These are phyloP conservation scores for Ganaspis sp. DNA, from an alignment of 1,140 invertebrate species.

Conservation along the genomic window DNA sequence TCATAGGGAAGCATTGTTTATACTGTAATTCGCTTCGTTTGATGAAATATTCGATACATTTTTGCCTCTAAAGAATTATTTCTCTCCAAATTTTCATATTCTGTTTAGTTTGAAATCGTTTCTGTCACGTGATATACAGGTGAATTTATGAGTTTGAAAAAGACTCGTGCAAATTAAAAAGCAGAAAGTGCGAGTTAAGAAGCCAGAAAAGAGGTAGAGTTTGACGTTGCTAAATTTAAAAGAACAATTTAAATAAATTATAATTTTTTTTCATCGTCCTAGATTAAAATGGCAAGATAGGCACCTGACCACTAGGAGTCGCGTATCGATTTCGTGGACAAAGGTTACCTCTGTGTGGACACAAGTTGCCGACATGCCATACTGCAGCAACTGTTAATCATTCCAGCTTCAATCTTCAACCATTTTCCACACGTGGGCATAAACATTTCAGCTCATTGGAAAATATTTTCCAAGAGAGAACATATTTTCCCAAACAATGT, in stretches of 20 bases:
- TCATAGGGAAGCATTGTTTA: too few species aligned
- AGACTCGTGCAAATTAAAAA: background rate
- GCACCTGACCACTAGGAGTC: conserved; percentile 12
- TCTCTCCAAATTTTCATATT: too few species aligned
- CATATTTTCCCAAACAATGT: background rate
- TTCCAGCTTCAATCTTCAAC: conserved; percentile 35
- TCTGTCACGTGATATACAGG: too few species aligned
- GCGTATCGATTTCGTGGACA: conserved; percentile 61
- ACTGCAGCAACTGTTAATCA: conserved; percentile 61
- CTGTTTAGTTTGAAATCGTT: too few species aligned
- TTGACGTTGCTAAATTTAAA: background rate
- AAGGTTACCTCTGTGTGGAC: conserved; percentile 56
- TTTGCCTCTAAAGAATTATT: too few species aligned
- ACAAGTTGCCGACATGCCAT: conserved; percentile 43
- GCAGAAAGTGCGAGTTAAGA: background rate
- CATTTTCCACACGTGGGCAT: background rate
- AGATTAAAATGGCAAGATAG: conserved; percentile 24
- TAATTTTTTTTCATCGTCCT: conserved; percentile 25
- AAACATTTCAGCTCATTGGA: background rate
- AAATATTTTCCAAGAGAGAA: background rate
- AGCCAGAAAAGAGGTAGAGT: background rate
- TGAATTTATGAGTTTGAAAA: too few species aligned
- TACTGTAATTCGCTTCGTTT: too few species aligned
- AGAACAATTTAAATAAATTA: conserved; percentile 23
- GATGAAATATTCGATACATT: too few species aligned